Conservation (phyloP, 2,113 vertebrate genomes). For the Salvelinus alpinus region DNA sequence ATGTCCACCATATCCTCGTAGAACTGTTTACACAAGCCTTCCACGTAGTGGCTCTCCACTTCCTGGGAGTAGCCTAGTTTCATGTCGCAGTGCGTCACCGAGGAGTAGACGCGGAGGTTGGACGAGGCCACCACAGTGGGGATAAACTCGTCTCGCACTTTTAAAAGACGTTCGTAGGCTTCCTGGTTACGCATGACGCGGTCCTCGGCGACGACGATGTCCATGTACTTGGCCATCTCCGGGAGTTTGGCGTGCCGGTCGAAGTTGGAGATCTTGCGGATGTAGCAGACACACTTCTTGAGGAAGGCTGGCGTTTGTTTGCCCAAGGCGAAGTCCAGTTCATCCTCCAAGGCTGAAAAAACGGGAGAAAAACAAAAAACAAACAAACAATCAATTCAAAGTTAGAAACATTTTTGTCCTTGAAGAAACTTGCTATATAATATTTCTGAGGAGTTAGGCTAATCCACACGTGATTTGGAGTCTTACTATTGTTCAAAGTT, state of each 20-base stretch:
- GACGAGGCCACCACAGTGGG: slow-evolving; percentile 92
- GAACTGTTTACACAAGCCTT: slow-evolving; percentile 97
- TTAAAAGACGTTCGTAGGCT: slow-evolving; percentile 89
- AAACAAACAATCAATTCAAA: background rate
- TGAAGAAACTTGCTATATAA: too few species aligned
- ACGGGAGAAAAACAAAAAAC: slow-evolving; percentile 17
- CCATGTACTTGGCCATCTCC: slow-evolving; percentile 95
- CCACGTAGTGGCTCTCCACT: slow-evolving; percentile 96
- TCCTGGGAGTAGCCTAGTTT: slow-evolving; percentile 95
- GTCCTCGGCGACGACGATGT: slow-evolving; percentile 80
- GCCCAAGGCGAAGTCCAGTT: slow-evolving; percentile 95
- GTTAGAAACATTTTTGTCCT: background rate
- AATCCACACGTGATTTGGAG: too few species aligned
- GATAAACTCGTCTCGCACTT: slow-evolving; percentile 97
- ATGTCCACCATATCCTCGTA: slow-evolving; percentile 99
- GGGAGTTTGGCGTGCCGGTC: slow-evolving; percentile 94
- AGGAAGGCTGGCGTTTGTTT: slow-evolving; percentile 97
- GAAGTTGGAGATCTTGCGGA: slow-evolving; percentile 96
- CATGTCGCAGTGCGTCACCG: slow-evolving; percentile 98
- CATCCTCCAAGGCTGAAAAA: slow-evolving; percentile 91
- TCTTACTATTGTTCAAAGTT: too few species aligned
- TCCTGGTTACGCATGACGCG: slow-evolving; percentile 89
- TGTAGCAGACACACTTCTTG: slow-evolving; percentile 98
- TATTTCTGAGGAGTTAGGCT: too few species aligned
- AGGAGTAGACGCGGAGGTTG: slow-evolving; percentile 95